These are phyloP conservation scores for Serranus cabrilla DNA, from an alignment of 2,797 vertebrate genomes.

Conservation along the genomic window DNA sequence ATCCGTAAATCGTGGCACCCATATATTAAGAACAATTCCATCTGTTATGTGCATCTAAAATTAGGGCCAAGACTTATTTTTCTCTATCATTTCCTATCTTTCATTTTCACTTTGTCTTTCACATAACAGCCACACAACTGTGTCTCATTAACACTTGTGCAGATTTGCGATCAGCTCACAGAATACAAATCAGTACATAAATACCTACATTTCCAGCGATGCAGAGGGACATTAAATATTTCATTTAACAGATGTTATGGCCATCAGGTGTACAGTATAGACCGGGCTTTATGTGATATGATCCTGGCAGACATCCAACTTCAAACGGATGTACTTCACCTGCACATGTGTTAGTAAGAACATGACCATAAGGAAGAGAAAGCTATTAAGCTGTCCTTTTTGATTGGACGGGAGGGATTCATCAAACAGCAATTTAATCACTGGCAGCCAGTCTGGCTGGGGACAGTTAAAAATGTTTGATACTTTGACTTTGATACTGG, in stretches of 20 bases:
- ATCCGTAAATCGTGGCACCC: too few relatives aligned
- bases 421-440: slow-evolving; percentile 51
- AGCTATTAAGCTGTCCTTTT: slow-evolving; percentile 53
- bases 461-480: too few relatives aligned
- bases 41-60: slow-evolving; percentile 10
- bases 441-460: background rate
- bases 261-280: slow-evolving; percentile 8
- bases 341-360: background rate
- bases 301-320: slow-evolving; percentile 26
- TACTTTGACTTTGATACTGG: too few relatives aligned
- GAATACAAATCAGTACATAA: slow-evolving; percentile 32
- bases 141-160: background rate
- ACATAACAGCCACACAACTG: background rate
- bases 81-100: background rate
- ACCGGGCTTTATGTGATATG: slow-evolving; percentile 23
- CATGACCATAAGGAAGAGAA: slow-evolving; percentile 21
- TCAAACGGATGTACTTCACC: slow-evolving; percentile 8
- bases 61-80: background rate
- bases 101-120: background rate
- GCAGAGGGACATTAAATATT: slow-evolving; percentile 22
- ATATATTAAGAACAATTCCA: background rate
- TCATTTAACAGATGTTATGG: slow-evolving; percentile 37
- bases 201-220: slow-evolving; percentile 6
- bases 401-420: slow-evolving; percentile 42
- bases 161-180: background rate